These are phyloP conservation scores for Drosophila asahinai DNA, from an alignment of 1,140 invertebrate genomes.

Conservation along the genomic window DNA sequence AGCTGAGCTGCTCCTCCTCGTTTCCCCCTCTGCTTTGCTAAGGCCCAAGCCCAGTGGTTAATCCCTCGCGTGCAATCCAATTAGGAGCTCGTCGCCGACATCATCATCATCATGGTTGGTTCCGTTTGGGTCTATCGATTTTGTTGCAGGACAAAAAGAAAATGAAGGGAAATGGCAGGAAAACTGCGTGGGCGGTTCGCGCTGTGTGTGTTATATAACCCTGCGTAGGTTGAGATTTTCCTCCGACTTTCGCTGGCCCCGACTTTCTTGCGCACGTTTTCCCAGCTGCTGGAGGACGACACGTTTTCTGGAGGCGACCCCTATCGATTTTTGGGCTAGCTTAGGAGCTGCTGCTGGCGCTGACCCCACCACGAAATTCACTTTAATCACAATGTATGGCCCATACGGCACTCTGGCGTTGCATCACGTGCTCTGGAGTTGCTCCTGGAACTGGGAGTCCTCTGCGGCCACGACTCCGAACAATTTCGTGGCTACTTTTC, in stretches of 20 bases:
- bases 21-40: conserved; percentile 4
- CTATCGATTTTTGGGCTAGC: conserved; percentile 51
- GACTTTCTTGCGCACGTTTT: conserved; percentile 45
- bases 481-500: conserved; percentile 15
- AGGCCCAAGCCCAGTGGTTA: conserved; percentile 28
- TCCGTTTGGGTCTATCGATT: conserved; percentile 60
- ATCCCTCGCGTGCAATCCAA: conserved; percentile 65
- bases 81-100: conserved; percentile 45
- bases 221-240: conserved; percentile 56
- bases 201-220: conserved; percentile 63
- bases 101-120: conserved; percentile 31
- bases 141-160: conserved; percentile 9
- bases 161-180: background rate
- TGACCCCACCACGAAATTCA: conserved; percentile 39
- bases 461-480: background rate
- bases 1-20: background rate
- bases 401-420: conserved; percentile 41
- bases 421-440: conserved; percentile 46
- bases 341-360: background rate
- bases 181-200: conserved; percentile 31
- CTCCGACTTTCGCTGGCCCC: conserved; percentile 31
- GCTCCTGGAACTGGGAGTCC: too few species aligned
- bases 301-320: conserved; percentile 37
- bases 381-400: conserved; percentile 42
- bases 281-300: conserved; percentile 39